These are phyloP conservation scores for Lamellibrachia satsuma DNA, from an alignment of 2,888 invertebrate genomes.

Conservation along the genomic window DNA sequence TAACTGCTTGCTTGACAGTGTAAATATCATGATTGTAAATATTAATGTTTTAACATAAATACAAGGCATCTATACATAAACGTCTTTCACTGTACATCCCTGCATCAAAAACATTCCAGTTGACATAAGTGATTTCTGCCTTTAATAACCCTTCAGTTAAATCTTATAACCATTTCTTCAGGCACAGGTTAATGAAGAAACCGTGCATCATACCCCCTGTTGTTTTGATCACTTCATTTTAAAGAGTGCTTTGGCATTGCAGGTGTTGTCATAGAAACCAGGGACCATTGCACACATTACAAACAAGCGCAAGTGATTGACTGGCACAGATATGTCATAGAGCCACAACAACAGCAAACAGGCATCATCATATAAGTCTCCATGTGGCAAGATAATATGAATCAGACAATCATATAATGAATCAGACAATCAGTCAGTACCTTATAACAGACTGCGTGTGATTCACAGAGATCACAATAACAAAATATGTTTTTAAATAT, in stretches of 20 bases:
- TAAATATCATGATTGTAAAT: background rate
- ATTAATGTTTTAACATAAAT: background rate
- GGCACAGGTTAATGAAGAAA: background rate
- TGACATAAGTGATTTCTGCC: background rate
- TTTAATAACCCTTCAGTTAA: background rate
- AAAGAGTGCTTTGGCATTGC: background rate
- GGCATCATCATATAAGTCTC: background rate
- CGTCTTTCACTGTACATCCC: background rate
- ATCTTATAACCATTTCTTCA: background rate
- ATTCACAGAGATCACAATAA: background rate
- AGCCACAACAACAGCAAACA: background rate
- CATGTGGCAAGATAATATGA: background rate
- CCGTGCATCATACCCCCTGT: background rate
- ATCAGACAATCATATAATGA: too few relatives aligned
- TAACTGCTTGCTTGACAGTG: background rate
- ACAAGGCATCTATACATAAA: background rate
- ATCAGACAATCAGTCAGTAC: background rate
- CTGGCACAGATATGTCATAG: background rate
- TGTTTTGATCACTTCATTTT: background rate
- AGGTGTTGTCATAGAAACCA: background rate
- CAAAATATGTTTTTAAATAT: background rate
- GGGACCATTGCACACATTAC: background rate
- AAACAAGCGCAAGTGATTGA: background rate
- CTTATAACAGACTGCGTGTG: background rate
- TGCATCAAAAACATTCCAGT: background rate